Conservation (phyloP, 2,888 invertebrate genomes). For the Andrena dorsata region DNA sequence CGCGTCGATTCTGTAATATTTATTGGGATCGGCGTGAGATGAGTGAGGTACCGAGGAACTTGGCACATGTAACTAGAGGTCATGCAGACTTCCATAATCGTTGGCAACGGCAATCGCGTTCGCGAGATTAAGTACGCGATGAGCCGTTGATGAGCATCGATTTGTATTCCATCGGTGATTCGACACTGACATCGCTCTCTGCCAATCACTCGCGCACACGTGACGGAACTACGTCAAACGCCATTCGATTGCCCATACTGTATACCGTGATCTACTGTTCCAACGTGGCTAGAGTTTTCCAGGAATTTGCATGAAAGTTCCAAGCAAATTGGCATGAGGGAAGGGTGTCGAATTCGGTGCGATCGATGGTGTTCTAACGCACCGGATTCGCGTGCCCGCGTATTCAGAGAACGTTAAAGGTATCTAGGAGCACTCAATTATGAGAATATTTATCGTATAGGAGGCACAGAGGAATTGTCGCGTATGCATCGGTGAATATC, state of each 20-base stretch:
- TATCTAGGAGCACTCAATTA: too few species aligned
- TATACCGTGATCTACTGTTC: constrained; percentile 31
- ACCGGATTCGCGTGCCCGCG: too few species aligned
- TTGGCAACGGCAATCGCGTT: constrained; percentile 27
- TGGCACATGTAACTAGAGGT: constrained; percentile 14
- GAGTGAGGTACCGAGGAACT: constrained; percentile 8
- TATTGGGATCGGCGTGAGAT: not conserved
- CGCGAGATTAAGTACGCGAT: constrained; percentile 62
- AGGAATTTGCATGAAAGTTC: too few species aligned
- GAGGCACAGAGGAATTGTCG: too few species aligned
- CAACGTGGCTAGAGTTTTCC: constrained; percentile 2
- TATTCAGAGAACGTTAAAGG: too few species aligned
- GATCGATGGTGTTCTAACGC: too few species aligned
- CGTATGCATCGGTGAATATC: not conserved
- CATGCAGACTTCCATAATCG: constrained; percentile 21
- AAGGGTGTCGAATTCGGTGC: too few species aligned
- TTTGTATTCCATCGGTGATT: constrained; percentile 59
- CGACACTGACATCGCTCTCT: constrained; percentile 57
- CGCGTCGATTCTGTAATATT: not conserved
- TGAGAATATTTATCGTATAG: too few species aligned
- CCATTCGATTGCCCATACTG: constrained; percentile 29
- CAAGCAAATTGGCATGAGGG: too few species aligned
- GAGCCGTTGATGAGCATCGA: constrained; percentile 59
- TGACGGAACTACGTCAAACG: constrained; percentile 39
- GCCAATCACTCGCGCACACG: constrained; percentile 56